These are phyloP conservation scores for Drosophila kohkoa DNA, from an alignment of 1,140 invertebrate species.

Conservation along the genomic window DNA sequence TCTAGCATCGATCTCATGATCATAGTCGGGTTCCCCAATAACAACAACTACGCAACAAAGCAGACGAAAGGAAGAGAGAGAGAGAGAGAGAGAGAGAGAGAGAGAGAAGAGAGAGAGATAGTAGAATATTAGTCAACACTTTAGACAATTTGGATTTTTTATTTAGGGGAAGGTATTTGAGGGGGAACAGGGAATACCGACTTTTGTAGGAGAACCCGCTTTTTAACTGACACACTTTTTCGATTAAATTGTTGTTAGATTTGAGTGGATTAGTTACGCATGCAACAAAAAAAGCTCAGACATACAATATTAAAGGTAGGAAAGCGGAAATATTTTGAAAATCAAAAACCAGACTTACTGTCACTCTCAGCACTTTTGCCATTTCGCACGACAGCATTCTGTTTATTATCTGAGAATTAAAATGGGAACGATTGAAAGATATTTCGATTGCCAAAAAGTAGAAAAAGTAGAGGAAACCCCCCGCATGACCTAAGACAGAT, in stretches of 20 bases:
- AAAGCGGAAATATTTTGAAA: constrained; percentile 14
- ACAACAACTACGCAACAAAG: constrained; percentile 63
- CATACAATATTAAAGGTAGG: not conserved
- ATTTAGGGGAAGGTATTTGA: not conserved
- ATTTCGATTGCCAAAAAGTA: not conserved
- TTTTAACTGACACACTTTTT: not conserved
- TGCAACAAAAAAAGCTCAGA: not conserved
- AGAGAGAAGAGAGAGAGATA: constrained; percentile 41
- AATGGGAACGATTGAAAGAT: constrained; percentile 28
- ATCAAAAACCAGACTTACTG: constrained; percentile 70
- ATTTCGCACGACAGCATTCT: constrained; percentile 82
- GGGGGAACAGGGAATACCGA: not conserved
- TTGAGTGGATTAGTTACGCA: constrained; percentile 8
- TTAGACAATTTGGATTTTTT: not conserved
- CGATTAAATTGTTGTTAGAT: not conserved
- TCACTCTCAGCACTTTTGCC: constrained; percentile 81
- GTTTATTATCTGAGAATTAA: constrained; percentile 84
- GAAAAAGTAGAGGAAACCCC: not conserved
- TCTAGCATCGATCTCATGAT: constrained; percentile 81
- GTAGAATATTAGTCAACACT: constrained; percentile 45
- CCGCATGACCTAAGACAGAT: not conserved
- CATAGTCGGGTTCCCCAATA: constrained; percentile 70
- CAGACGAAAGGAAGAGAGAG: constrained; percentile 34
- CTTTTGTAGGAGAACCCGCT: not conserved
- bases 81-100: constrained; percentile 41